Evolutionary conservation across 2,797 vertebrate genomes (phyloP).

Genomic region (Thripadectes ignobilis): DNA sequence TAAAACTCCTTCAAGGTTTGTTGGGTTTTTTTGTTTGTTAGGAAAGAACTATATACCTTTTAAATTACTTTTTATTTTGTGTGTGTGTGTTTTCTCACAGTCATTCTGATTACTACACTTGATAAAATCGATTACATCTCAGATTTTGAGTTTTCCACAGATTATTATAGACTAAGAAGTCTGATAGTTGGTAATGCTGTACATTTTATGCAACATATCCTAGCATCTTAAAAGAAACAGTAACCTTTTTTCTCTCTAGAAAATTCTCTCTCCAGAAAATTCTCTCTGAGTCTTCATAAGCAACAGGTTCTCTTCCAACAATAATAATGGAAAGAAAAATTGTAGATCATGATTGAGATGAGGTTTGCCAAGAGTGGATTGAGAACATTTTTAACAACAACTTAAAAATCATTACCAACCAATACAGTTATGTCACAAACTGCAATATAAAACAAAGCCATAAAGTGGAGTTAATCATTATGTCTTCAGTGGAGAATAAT

Average conservation of each 20-base stretch:
- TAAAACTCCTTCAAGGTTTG: not conserved
- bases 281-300: not conserved
- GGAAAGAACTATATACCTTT: not conserved
- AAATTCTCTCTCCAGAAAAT: not conserved
- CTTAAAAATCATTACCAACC: not conserved
- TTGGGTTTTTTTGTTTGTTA: not conserved
- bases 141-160: not conserved
- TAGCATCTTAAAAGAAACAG: not conserved
- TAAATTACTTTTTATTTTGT: not conserved
- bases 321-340: not conserved
- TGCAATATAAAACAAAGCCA: not conserved
- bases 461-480: constrained; percentile 27
- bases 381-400: not conserved
- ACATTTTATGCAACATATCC: not conserved
- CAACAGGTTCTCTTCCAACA: not conserved
- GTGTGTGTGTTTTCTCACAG: not conserved
- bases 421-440: not conserved
- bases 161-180: not conserved
- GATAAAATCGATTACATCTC: not conserved
- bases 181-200: not conserved
- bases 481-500: not conserved
- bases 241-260: not conserved
- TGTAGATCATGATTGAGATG: not conserved
- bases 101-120: not conserved
- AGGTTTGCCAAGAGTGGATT: not conserved